phyloP scores from a whole-genome alignment of 2,888 invertebrate genomes.

The Drosophila mayaguana region DNA sequence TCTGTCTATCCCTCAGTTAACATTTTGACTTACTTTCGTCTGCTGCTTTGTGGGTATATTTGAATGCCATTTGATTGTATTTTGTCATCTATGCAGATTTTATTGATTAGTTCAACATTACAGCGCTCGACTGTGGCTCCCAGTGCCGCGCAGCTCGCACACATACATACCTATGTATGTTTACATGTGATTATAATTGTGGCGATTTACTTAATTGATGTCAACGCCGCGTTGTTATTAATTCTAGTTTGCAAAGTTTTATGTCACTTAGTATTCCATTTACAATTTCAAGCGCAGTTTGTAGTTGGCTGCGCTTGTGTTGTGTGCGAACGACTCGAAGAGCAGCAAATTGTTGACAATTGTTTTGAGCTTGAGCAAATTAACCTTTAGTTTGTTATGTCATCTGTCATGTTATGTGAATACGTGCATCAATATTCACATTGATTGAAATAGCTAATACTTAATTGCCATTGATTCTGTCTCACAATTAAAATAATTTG shows the following conservation, averaged over 20 bases:
- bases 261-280: constrained; percentile 60
- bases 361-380: constrained; percentile 77
- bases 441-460: constrained; percentile 9
- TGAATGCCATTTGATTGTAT: constrained; percentile 31
- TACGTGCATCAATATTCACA: constrained; percentile 24
- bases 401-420: constrained; percentile 52
- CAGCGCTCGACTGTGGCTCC: no score
- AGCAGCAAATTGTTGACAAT: constrained; percentile 76
- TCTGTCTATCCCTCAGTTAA: not conserved
- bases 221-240: constrained; percentile 67
- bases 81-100: constrained; percentile 75
- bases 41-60: constrained; percentile 26
- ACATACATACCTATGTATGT: not conserved
- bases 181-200: constrained; percentile 49
- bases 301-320: not conserved
- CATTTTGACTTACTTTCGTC: not conserved
- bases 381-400: constrained; percentile 76
- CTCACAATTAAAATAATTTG: constrained; percentile 17
- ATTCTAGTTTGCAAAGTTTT: constrained; percentile 49
- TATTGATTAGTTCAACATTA: constrained; percentile 79
- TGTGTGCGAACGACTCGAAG: constrained; percentile 22
- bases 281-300: constrained; percentile 59
- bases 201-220: constrained; percentile 77
- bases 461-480: constrained; percentile 22
- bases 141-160: no score